These are phyloP conservation scores for Chalcosyrphus nemorum DNA, from an alignment of 2,888 invertebrate species.

Conservation along the genomic window DNA sequence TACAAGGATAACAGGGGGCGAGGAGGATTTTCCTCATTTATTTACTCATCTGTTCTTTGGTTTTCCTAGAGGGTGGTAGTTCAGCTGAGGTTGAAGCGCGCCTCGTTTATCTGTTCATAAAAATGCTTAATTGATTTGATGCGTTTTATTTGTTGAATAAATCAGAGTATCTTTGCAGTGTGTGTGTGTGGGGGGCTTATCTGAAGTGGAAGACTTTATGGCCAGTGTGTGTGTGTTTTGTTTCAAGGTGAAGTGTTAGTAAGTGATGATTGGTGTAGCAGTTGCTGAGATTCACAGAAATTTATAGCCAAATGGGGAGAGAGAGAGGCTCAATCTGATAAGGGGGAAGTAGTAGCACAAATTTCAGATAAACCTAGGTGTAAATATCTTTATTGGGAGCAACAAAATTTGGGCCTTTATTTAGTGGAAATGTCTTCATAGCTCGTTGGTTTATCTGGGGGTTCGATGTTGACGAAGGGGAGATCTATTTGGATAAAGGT, in stretches of 20 bases:
- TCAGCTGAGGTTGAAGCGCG: constrained; percentile 41
- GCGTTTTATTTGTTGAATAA: constrained; percentile 70
- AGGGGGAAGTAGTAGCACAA: not conserved
- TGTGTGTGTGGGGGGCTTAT: not conserved
- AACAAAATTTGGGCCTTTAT: not conserved
- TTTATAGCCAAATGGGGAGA: constrained; percentile 18
- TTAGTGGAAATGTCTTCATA: not conserved
- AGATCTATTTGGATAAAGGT: not conserved
- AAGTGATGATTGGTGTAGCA: constrained; percentile 46
- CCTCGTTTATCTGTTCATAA: constrained; percentile 67
- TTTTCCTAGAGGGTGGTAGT: constrained; percentile 3
- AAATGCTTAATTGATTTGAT: constrained; percentile 72
- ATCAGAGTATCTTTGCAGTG: constrained; percentile 44
- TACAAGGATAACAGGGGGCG: not conserved
- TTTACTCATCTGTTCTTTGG: constrained; percentile 42
- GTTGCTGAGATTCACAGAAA: constrained; percentile 47
- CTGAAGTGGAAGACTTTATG: constrained; percentile 49
- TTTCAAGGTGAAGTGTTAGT: constrained; percentile 48
- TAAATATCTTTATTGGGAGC: not conserved
- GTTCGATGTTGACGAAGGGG: not conserved
- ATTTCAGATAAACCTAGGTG: not conserved
- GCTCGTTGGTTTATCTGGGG: not conserved
- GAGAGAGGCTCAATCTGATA: constrained; percentile 5
- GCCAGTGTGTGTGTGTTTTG: constrained; percentile 24
- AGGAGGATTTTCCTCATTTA: constrained; percentile 41